Evolutionary conservation across 2,888 invertebrate genomes (phyloP), one percentile per base, ranked within the genome.

Genomic region (Platypus cylindrus): DNA sequence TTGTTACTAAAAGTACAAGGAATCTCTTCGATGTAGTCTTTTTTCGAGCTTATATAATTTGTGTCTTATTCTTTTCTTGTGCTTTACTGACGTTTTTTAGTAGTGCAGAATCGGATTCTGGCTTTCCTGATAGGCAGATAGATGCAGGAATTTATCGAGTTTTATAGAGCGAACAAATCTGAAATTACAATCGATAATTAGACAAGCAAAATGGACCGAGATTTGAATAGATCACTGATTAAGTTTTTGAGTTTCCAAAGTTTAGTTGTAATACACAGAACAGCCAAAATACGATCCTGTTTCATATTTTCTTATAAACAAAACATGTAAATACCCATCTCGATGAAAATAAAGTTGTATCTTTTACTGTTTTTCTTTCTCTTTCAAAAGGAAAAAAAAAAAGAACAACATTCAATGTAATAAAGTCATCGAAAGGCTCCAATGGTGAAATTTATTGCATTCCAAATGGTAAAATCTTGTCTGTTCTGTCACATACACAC

Each of bases 391-490:
- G 4, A 12, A 24, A 24, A 9, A 20, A 20, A 20, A 24, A 24
- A 5, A 24, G n/a, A 24, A 24, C 3, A n/a, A 24, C 11, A 24
- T 11, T 11, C 24, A 24, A n/a, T 30, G 46, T 48, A 49, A 48
- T 48, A 48, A 45, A 48, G 48, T 40, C 47, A 48, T 48, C 42
- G 42, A 32, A 31, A 38, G 39, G 29, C 43, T 41, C 45, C 46
- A 47, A 46, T 45, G 42, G 41, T 43, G 45, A 44, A 45, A 47
- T 48, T 49, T 48, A 49, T 47, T 26, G 41, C 41, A 38, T 29
- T 40, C 45, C 44, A 48, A 49, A 48, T 48, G 47, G 46, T 48
- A 40, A 43, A 49, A 38, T 37, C 45, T 39, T 49, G 49, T 49
- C 41, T n/a, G 41, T 40, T 37, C 41, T 44, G 43, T 48, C 44